Base-by-base conservation (phyloP, 1,140 invertebrate species). In the Thalassaphorura encarpata region DNA sequence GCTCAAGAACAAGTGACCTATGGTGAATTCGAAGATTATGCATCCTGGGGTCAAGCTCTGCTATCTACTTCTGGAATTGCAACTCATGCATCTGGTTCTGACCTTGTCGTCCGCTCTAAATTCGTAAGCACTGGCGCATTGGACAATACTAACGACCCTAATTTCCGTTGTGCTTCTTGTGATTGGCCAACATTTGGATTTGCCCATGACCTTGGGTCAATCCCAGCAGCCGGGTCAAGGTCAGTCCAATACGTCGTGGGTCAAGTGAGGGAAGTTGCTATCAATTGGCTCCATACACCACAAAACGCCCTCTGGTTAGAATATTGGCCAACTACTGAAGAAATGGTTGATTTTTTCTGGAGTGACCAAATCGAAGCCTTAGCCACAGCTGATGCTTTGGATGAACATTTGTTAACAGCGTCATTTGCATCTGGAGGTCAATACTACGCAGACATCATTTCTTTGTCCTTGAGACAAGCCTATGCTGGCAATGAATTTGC, bases 181-280 rank as follows among this genome's bases (percentile, higher is more conserved):
- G 47, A 56, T 15, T 62, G 56, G 56, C 61, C 61, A 2, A 52
- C 46, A 13, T 49, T 62, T 50, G 61, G 19, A 0, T 62, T 62
- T 33, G 52, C 51, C 5, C 48, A 59, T n/a, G 42, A 58, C 39
- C 43, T 62, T 15, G 61, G 61, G 29, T 13, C 1, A 2, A 24
- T 62, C 26, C 19, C 26, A 4, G n/a, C 2, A 2, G 13, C 19
- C 6, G n/a, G 23, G 2, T n/a, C 52, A 16, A 24, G 39, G 16
- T 27, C 48, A 8, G 15, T 56, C 16, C 52, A 59, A 52, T 62
- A 21, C 29, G 39, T 24, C 15, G 36, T 62, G 2, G 61, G 61
- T 33, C 52, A 59, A 26, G 23, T 62, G 13, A 33, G 56, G 0
- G 61, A 59, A 26, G 52, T 52, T 1, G 53, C 46, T 41, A 55